Evolutionary conservation across 1,140 invertebrate species (phyloP).

Genomic region (Cryptotermes secundus): DNA sequence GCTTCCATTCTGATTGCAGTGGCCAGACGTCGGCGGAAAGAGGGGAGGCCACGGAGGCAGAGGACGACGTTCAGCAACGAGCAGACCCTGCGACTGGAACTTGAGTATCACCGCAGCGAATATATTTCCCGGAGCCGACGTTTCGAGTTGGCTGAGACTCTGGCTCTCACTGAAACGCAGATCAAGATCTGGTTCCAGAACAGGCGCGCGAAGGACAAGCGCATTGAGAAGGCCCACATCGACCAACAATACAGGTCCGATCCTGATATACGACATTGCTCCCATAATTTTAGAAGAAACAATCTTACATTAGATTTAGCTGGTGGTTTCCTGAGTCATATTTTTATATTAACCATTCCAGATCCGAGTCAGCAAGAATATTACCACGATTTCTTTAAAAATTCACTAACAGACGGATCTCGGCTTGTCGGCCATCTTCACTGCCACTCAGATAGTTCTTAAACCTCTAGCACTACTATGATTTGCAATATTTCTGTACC

Average conservation of each 20-base stretch:
- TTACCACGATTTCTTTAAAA: no score
- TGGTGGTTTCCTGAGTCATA: no score
- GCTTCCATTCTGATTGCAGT: constrained; percentile 62
- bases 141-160: constrained; percentile 80
- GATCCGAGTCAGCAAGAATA: no score
- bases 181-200: constrained; percentile 99
- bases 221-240: constrained; percentile 92
- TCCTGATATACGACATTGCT: no score
- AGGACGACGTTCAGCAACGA: constrained; percentile 93
- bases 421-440: no score
- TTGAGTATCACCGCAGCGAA: constrained; percentile 86
- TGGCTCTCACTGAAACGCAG: constrained; percentile 87
- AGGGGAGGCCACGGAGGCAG: constrained; percentile 80
- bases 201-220: constrained; percentile 90
- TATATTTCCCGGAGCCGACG: constrained; percentile 85
- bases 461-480: no score
- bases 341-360: no score
- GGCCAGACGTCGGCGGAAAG: constrained; percentile 79
- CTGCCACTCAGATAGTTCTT: no score
- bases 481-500: no score
- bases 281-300: no score
- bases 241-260: constrained; percentile 89
- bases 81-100: constrained; percentile 85
- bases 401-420: no score
- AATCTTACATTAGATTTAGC: no score